Evolutionary conservation across 1,140 invertebrate species (phyloP).

Genomic region (Pristionchus pacificus): DNA sequence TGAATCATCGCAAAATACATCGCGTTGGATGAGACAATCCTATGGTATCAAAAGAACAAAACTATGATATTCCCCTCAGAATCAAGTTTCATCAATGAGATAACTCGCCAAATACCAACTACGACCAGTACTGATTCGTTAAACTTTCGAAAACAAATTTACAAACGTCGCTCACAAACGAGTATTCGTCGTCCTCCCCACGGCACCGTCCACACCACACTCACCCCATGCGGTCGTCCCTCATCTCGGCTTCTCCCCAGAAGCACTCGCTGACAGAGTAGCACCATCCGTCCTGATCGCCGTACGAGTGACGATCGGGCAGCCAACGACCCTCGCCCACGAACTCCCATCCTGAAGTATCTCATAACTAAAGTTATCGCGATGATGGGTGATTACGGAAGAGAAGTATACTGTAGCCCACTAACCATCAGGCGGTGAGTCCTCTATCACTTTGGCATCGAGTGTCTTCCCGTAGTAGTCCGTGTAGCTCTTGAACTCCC

Average conservation of each 20-base stretch:
- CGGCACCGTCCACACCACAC: too few species aligned
- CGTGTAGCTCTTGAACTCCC: too few species aligned
- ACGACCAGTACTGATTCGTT: too few species aligned
- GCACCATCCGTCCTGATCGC: neutral
- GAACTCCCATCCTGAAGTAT: neutral
- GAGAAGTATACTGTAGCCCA: neutral
- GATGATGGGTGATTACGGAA: neutral
- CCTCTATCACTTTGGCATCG: too few species aligned
- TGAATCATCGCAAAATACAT: too few species aligned
- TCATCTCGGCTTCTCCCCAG: neutral
- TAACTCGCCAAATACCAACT: too few species aligned
- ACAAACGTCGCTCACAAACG: too few species aligned
- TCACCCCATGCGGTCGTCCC: neutral
- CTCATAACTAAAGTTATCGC: neutral
- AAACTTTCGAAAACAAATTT: neutral
- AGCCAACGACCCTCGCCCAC: too few species aligned
- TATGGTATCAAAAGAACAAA: neutral
- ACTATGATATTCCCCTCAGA: neutral
- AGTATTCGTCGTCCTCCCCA: too few species aligned
- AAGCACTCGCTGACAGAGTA: neutral
- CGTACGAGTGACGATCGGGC: neutral
- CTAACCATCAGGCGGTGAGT: neutral
- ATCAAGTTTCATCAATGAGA: too few species aligned
- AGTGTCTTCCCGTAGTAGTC: too few species aligned
- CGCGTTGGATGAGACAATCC: neutral